Conservation (phyloP, 2,888 invertebrate species). For the Dolomedes plantarius region DNA sequence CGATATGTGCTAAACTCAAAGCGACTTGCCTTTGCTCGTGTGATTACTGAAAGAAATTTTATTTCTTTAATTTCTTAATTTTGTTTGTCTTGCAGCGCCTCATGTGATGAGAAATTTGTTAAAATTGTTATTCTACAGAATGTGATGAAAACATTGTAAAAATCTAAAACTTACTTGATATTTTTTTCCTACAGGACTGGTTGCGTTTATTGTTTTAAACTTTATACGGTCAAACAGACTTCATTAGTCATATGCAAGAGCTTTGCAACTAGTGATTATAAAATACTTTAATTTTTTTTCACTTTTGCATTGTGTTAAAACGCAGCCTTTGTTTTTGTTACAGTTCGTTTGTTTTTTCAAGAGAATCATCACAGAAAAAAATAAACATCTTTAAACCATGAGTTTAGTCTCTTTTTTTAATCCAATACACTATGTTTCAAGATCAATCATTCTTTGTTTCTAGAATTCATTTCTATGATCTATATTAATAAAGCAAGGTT, state of each 20-base stretch:
- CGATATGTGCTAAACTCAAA: constrained; percentile 21
- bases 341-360: constrained; percentile 21
- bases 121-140: constrained; percentile 42
- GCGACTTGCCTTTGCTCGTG: constrained; percentile 46
- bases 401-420: neutral
- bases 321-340: constrained; percentile 27
- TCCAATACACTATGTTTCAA: no score
- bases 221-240: no score
- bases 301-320: constrained; percentile 6
- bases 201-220: neutral
- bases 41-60: constrained; percentile 32
- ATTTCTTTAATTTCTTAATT: constrained; percentile 20
- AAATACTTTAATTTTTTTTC: neutral
- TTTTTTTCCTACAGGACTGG: constrained; percentile 12
- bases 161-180: constrained; percentile 16
- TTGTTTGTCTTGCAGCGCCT: constrained; percentile 48
- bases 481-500: no score
- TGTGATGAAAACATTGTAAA: constrained; percentile 46
- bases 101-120: constrained; percentile 39
- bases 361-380: neutral
- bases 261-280: constrained; percentile 12
- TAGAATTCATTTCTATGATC: no score
- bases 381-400: constrained; percentile 3
- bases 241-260: constrained; percentile 19
- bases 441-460: no score